A percentile compares a stretch with the other conserved stretches of the same genome.
Conservation (phyloP, 2,888 invertebrate genomes). For the Troilus luridus region DNA sequence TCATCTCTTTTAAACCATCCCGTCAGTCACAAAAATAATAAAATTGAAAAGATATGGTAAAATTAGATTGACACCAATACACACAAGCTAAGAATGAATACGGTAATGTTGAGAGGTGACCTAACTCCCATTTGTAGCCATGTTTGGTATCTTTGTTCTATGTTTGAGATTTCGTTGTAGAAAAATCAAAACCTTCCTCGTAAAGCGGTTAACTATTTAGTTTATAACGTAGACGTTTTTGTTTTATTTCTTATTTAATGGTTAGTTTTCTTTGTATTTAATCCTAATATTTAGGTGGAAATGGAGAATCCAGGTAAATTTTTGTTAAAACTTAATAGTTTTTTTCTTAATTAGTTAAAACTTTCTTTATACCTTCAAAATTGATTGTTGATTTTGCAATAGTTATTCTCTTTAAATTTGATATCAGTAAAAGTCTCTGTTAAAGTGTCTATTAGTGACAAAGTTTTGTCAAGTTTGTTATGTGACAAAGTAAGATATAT, state of each 20-base stretch:
- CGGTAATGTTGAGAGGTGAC: too few relatives aligned
- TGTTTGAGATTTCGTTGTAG: neutral
- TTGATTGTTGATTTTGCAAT: neutral
- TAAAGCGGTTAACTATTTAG: neutral
- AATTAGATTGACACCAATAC: too few relatives aligned
- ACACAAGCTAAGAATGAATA: too few relatives aligned
- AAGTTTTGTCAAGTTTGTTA: neutral
- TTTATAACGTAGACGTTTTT: neutral
- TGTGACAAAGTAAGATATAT: neutral
- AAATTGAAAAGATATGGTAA: too few relatives aligned
- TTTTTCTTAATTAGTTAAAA: neutral
- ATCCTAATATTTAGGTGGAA: neutral
- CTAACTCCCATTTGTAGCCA: neutral
- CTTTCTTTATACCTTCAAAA: neutral
- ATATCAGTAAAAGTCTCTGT: neutral
- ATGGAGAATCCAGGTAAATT: neutral
- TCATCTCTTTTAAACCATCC: too few relatives aligned
- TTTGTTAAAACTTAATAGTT: neutral
- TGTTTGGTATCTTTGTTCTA: neutral
- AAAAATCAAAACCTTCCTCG: neutral
- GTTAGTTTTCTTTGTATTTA: neutral
- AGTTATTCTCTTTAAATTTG: neutral
- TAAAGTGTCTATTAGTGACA: neutral
- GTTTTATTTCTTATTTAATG: neutral
- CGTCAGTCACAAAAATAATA: too few relatives aligned